phyloP scores from a whole-genome alignment of 2,888 invertebrate genomes.

The Criorhina ranunculi region DNA sequence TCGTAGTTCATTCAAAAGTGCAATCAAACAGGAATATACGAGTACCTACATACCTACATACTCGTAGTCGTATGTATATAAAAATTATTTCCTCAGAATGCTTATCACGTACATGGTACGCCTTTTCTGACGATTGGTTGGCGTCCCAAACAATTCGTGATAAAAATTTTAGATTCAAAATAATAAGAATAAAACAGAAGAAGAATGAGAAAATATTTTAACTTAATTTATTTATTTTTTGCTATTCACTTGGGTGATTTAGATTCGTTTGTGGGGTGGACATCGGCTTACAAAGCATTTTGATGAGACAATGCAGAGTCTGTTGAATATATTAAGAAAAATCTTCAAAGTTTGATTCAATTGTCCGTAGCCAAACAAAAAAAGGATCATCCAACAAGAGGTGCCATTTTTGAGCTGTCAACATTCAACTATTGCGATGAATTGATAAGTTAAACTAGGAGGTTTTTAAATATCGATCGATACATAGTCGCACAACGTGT shows the following conservation, averaged over 20 bases:
- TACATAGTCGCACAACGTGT: too few relatives aligned
- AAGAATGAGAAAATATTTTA: not conserved
- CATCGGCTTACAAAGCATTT: too few relatives aligned
- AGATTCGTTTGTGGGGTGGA: not conserved
- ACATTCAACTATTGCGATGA: too few relatives aligned
- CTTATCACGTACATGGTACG: slow-evolving; percentile 32
- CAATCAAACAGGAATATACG: not conserved
- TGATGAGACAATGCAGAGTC: too few relatives aligned
- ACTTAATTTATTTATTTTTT: slow-evolving; percentile 2
- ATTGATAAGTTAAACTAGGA: too few relatives aligned
- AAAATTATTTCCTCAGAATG: slow-evolving; percentile 23
- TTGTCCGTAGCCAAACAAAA: too few relatives aligned
- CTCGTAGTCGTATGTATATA: not conserved
- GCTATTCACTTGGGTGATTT: not conserved
- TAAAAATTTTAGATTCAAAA: slow-evolving; percentile 4
- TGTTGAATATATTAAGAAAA: too few relatives aligned
- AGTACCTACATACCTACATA: too few relatives aligned
- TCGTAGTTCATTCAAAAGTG: not conserved
- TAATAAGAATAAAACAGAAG: not conserved
- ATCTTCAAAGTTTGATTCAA: too few relatives aligned
- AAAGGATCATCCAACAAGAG: too few relatives aligned
- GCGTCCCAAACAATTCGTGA: slow-evolving; percentile 35
- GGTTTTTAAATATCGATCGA: too few relatives aligned
- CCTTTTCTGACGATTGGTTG: slow-evolving; percentile 23
- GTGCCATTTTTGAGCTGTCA: too few relatives aligned